Conservation (phyloP, 2,113 vertebrate species). For the Lepus timidus region DNA sequence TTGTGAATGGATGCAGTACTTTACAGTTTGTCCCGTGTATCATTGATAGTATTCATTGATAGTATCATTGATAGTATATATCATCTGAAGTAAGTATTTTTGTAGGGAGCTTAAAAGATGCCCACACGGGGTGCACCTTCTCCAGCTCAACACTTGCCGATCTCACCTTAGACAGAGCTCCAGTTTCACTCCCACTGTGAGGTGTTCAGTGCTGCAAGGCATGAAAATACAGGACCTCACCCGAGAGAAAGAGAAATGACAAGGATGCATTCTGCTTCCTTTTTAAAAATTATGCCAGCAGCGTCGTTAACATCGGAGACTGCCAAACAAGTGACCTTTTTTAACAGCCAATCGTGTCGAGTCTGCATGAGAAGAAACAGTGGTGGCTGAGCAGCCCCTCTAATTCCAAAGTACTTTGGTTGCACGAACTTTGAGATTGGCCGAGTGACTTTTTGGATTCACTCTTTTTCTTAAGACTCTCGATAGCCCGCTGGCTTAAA, state of each 20-base stretch:
- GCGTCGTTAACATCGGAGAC: background rate
- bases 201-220: background rate
- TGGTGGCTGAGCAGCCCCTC: background rate
- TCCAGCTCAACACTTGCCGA: too few species aligned
- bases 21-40: background rate
- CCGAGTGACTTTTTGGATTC: constrained; percentile 17
- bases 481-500: background rate
- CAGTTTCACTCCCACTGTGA: background rate
- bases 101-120: background rate
- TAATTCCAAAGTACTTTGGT: background rate
- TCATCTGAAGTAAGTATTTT: background rate
- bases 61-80: too few species aligned
- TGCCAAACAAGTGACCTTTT: background rate
- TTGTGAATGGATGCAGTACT: background rate
- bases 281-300: background rate
- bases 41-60: background rate
- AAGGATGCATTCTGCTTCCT: background rate
- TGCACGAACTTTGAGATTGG: background rate
- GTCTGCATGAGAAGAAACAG: background rate
- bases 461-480: background rate
- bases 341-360: background rate
- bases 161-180: background rate
- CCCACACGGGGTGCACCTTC: too few species aligned
- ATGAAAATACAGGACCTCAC: background rate
- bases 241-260: background rate